Conservation (phyloP, 1,140 invertebrate genomes). For the Temnothorax nylanderi region DNA sequence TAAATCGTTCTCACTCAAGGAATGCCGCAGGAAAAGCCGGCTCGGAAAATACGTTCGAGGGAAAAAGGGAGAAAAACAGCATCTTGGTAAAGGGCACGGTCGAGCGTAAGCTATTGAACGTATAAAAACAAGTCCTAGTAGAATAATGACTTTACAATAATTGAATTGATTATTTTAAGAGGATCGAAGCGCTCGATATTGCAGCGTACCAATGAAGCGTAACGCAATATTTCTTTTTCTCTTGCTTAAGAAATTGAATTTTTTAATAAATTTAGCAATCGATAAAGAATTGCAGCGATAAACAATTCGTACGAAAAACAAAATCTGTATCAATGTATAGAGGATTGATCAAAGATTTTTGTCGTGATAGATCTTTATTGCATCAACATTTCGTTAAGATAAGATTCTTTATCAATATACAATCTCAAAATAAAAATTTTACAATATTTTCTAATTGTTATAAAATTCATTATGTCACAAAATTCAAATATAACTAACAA, state of each 20-base stretch:
- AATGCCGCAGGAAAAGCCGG: not conserved
- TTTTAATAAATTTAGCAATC: not conserved
- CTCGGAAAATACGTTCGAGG: not conserved
- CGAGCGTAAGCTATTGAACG: not conserved
- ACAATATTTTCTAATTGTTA: too few relatives aligned
- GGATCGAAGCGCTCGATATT: conserved; percentile 1
- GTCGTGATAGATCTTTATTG: not conserved
- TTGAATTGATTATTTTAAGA: conserved; percentile 49
- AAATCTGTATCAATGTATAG: not conserved
- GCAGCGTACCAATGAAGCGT: not conserved
- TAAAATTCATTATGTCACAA: too few relatives aligned
- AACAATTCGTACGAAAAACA: not conserved
- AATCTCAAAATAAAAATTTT: too few relatives aligned
- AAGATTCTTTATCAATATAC: not conserved
- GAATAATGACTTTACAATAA: conserved; percentile 31
- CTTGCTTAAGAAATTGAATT: not conserved
- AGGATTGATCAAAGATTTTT: not conserved
- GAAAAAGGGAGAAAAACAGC: not conserved
- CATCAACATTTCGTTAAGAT: not conserved
- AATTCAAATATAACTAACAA: not conserved
- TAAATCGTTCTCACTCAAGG: conserved; percentile 15
- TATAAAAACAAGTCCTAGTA: conserved; percentile 29
- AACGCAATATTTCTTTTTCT: not conserved
- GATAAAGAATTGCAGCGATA: not conserved
- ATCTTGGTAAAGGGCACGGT: conserved; percentile 9